Conservation (phyloP, 2,797 vertebrate genomes). For the Percopsis omiscomaycus region DNA sequence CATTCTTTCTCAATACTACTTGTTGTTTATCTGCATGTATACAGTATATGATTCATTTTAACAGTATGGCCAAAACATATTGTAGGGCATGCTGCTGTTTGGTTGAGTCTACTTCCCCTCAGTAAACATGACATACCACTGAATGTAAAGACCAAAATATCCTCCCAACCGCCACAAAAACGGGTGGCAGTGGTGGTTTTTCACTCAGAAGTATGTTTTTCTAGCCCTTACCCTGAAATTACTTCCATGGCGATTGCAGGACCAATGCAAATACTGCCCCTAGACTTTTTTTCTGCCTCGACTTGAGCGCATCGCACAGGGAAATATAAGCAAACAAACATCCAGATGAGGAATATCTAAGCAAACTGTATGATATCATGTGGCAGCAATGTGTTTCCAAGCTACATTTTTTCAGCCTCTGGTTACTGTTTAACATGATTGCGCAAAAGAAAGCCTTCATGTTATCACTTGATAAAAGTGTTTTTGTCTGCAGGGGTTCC, state of each 20-base stretch:
- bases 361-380: too few species aligned
- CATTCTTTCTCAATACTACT: not conserved
- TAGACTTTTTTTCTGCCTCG: conserved; percentile 28
- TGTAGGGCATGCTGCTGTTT: not conserved
- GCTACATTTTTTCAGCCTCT: too few species aligned
- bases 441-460: conserved; percentile 23
- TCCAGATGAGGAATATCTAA: conserved; percentile 45
- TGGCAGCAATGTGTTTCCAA: too few species aligned
- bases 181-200: conserved; percentile 17
- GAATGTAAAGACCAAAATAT: conserved; percentile 24
- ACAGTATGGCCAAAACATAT: too few species aligned
- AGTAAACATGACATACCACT: conserved; percentile 16
- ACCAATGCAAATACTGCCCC: conserved; percentile 5
- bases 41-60: too few species aligned
- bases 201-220: conserved; percentile 15
- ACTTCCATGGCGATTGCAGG: conserved; percentile 19
- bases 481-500: conserved; percentile 12
- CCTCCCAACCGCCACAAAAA: conserved; percentile 14
- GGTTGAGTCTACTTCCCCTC: conserved; percentile 1
- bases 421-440: conserved; percentile 31
- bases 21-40: too few species aligned
- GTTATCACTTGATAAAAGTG: conserved; percentile 33
- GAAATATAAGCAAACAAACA: conserved; percentile 37
- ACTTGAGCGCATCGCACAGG: conserved; percentile 22
- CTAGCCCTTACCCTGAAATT: conserved; percentile 43